Base-by-base conservation (phyloP, 2,113 vertebrate species). In the Pontoporia blainvillei region DNA sequence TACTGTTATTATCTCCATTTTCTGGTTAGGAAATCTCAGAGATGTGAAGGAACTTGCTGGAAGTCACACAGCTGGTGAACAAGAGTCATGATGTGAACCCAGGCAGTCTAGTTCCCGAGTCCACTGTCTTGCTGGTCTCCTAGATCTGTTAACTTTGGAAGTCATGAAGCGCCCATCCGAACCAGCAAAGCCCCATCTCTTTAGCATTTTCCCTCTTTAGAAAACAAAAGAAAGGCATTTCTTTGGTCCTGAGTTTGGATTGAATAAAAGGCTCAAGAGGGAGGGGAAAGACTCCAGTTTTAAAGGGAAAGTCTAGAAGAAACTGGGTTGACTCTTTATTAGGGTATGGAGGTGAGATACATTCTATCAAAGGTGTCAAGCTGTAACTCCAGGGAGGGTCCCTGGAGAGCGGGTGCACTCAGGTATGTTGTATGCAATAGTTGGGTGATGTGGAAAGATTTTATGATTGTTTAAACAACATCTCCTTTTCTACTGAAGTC, bases 391-490 rank as follows among this genome's bases (percentile, higher is more conserved):
- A 41, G 39, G 39, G 75, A 61, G 44, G 27, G 67, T 39, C 89
- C 44, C 18, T 31, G 57, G 72, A 84, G 73, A 84, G 36, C 36
- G 44, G 73, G 89, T 57, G 41, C 39, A 57, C 44, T 94, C 46
- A 11, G 54, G 36, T 15, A 15, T 83, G 87, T 57, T 94, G 91
- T 71, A 81, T 62, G 91, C 27, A 79, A 75, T n/a, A 18, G 29
- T 34, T 73, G 71, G 78, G 61, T 3, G 0, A 49, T 21, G 39
- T 46, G 64, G 67, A 44, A 92, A 94, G 67, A 73, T 91, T 96
- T 95, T 86, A 52, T 4, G n/a, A 72, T 67, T 61, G 76, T 86
- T 90, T 96, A 92, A 92, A 75, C 57, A 86, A 44, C 54, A 69
- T 90, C 52, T 75, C 72, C 41, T 73, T 49, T 49, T 76, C 6